These are phyloP conservation scores for Psilopsiagon aymara DNA, from an alignment of 2,113 vertebrate genomes.

Conservation along the genomic window DNA sequence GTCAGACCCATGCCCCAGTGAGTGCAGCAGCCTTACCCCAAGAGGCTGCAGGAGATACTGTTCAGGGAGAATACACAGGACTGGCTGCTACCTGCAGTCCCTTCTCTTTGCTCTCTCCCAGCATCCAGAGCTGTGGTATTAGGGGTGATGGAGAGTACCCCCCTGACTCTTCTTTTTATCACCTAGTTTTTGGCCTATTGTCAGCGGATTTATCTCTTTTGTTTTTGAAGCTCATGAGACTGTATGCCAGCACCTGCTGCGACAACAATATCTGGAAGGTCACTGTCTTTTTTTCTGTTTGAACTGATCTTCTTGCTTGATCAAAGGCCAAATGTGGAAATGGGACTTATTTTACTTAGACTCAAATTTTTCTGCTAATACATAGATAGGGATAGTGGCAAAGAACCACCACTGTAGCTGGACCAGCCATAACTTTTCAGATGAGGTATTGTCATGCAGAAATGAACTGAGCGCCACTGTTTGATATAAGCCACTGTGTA, in stretches of 20 bases:
- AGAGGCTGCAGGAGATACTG: neutral
- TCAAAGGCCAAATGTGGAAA: neutral
- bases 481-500: neutral
- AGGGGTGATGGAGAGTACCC: neutral
- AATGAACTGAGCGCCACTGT: neutral
- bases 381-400: neutral
- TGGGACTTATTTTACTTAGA: neutral
- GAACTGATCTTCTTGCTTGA: neutral
- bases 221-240: neutral
- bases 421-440: neutral
- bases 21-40: neutral
- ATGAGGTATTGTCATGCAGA: neutral
- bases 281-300: neutral
- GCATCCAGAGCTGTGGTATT: fast-evolving
- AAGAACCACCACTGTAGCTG: neutral
- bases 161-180: neutral
- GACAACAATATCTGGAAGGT: neutral
- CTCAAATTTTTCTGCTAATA: neutral
- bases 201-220: neutral
- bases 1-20: neutral
- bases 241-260: neutral
- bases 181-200: neutral
- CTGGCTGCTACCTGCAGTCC: neutral
- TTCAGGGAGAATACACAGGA: neutral
- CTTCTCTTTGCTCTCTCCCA: neutral